Conservation (phyloP, 2,888 invertebrate genomes). For the Norana najaformis region DNA sequence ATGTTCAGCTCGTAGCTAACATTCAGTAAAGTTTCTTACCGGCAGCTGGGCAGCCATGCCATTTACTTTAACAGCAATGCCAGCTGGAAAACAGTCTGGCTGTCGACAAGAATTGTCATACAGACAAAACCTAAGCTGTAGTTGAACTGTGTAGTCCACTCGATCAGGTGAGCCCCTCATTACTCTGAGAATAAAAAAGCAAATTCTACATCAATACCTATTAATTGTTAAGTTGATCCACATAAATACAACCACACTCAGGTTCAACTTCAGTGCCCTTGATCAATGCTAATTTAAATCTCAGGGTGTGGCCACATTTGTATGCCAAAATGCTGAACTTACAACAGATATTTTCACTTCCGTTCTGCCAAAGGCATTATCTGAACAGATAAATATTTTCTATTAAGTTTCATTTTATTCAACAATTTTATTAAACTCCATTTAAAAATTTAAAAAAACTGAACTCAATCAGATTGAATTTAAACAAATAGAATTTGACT, state of each 20-base stretch:
- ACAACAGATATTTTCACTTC: no score
- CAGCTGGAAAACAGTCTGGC: slow-evolving; percentile 91
- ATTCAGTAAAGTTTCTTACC: slow-evolving; percentile 66
- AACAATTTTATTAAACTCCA: not conserved
- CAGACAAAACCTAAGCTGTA: slow-evolving; percentile 88
- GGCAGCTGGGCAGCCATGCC: slow-evolving; percentile 86
- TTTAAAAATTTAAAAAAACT: no score
- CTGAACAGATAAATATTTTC: no score
- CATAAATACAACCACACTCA: no score
- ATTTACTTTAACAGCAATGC: slow-evolving; percentile 87
- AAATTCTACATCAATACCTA: not conserved
- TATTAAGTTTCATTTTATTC: not conserved
- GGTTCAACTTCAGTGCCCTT: not conserved
- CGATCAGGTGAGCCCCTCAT: slow-evolving; percentile 23
- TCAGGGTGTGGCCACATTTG: no score
- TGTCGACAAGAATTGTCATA: slow-evolving; percentile 86
- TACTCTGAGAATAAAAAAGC: not conserved
- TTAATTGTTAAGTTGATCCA: not conserved
- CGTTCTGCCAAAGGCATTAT: no score
- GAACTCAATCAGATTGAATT: no score
- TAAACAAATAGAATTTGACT: no score
- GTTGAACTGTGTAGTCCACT: slow-evolving; percentile 72
- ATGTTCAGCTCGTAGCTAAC: no score
- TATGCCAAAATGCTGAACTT: no score
- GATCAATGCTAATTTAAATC: no score